Evolutionary conservation across 2,113 vertebrate species (phyloP), one percentile per base, ranked within the genome.

Genomic region (Etia nguti): DNA sequence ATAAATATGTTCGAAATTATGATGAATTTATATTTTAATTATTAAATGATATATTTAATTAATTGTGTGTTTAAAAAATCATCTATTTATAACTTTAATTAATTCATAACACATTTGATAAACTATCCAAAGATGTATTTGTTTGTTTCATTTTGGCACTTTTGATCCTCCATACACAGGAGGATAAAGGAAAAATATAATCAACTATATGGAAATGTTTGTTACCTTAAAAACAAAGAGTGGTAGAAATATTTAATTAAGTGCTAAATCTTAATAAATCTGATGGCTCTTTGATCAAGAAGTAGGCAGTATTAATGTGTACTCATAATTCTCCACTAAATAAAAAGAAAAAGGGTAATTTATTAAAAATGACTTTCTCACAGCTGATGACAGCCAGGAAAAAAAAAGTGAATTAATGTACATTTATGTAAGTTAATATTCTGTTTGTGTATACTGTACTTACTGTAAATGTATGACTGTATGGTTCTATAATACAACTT

Each of bases 91-190:
- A 68, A 68, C 36, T 24, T 41, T 68, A n/a, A 36, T 36, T 36
- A 36, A 68, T 41, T 68, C 36, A 22, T 68, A 36, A 68, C 36
- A 68, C 20, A 41, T 68, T 41, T 68, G 36, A 68, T 24, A 4
- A 68, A 68, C n/a, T 68, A 68, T 41, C 38, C n/a, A 70, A 43
- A 43, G 3, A 43, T 43, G n/a, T 70, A 6, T 70, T 10, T 43
- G 12, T 43, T 13, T 41, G 22, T 70, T 46, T 73, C 65, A 46
- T 73, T 73, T 73, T 46, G 38, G 22, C 38, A 73, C 22, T 46
- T 73, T 46, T 73, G 38, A 24, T 24, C 38, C 36, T 68, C 62
- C 20, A 24, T 22, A 68, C 6, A 0, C 0, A 0, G n/a, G 8
- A 26, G 5, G 13, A 24, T 24, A 43, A 4, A 46, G 1, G 8